Conservation (phyloP, 2,888 invertebrate species). For the Parnassius apollo region DNA sequence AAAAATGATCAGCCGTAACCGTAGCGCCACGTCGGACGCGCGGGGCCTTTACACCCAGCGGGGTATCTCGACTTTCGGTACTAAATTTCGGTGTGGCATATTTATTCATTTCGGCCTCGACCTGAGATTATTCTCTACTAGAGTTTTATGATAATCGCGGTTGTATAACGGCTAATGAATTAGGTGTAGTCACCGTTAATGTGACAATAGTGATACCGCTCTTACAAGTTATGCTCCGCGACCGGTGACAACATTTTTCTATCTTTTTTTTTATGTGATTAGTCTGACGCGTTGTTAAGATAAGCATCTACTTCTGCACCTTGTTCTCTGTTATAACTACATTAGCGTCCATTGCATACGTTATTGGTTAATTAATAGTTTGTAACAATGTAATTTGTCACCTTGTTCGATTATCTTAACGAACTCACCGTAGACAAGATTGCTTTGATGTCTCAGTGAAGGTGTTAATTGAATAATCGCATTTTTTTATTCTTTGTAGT, state of each 20-base stretch:
- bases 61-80: slow-evolving; percentile 56
- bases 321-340: slow-evolving; percentile 17
- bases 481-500: no score
- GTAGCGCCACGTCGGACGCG: slow-evolving; percentile 69
- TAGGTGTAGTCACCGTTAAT: slow-evolving; percentile 52
- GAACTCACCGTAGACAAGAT: no score
- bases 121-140: slow-evolving; percentile 74
- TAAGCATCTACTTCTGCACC: slow-evolving; percentile 40
- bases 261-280: slow-evolving; percentile 29
- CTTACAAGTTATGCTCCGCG: slow-evolving; percentile 33
- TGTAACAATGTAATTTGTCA: slow-evolving; percentile 2
- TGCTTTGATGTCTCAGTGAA: no score
- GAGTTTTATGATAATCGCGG: slow-evolving; percentile 72
- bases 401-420: background rate
- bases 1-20: slow-evolving; percentile 59
- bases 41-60: slow-evolving; percentile 69
- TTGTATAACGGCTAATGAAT: slow-evolving; percentile 71
- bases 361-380: background rate
- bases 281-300: slow-evolving; percentile 32
- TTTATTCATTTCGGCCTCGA: slow-evolving; percentile 60
- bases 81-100: slow-evolving; percentile 75
- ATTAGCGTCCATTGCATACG: slow-evolving; percentile 1
- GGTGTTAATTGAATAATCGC: no score
- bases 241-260: slow-evolving; percentile 41
- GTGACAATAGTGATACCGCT: slow-evolving; percentile 47